Conservation (phyloP, 2,888 invertebrate species). For the Tethea ocularis region DNA sequence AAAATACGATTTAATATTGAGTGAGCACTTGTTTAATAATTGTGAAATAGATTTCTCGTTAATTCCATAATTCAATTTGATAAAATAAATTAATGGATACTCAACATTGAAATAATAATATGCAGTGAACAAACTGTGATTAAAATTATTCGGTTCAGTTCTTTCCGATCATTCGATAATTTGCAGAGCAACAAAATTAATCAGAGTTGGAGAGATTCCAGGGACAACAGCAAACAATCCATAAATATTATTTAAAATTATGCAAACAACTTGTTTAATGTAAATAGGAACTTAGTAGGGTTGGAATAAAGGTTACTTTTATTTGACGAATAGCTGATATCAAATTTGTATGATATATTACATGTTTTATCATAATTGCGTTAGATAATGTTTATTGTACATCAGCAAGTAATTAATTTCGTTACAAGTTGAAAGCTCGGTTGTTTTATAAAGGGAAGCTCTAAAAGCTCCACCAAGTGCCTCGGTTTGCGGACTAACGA, state of each 20-base stretch:
- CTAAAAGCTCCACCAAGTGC: slow-evolving; percentile 10
- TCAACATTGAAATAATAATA: too few relatives aligned
- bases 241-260: not conserved
- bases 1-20: not conserved
- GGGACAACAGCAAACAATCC: not conserved
- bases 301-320: not conserved
- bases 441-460: slow-evolving; percentile 23
- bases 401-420: slow-evolving; percentile 30
- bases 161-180: slow-evolving; percentile 7
- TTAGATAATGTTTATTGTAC: slow-evolving; percentile 7
- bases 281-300: not conserved
- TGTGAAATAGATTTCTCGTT: too few relatives aligned
- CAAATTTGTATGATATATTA: not conserved
- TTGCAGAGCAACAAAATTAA: not conserved
- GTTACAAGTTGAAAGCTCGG: slow-evolving; percentile 25
- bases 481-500: not conserved
- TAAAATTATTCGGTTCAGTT: not conserved
- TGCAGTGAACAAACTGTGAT: not conserved
- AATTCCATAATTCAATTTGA: not conserved
- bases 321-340: not conserved
- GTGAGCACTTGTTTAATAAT: not conserved
- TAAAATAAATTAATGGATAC: too few relatives aligned
- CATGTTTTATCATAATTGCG: not conserved
- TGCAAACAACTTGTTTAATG: not conserved
- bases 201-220: slow-evolving; percentile 1